These are phyloP conservation scores for Cryptus armator DNA, from an alignment of 2,888 invertebrate species.

Conservation along the genomic window DNA sequence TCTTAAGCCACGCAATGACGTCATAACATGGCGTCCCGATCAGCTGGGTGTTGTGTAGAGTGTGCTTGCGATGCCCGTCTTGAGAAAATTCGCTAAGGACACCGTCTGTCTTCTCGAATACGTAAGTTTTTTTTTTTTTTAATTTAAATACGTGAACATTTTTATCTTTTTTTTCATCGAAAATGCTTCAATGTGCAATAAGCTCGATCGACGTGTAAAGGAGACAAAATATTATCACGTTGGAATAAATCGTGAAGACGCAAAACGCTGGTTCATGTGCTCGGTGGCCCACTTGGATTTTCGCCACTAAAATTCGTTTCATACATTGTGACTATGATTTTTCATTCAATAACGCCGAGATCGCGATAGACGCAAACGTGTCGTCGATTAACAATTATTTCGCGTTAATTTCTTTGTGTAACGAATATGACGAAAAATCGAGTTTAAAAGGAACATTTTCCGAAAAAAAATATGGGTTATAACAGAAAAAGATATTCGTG, in stretches of 20 bases:
- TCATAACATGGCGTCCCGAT: slow-evolving; percentile 84
- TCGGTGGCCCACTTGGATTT: slow-evolving; percentile 72
- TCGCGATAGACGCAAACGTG: neutral
- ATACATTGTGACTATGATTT: slow-evolving; percentile 18
- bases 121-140: slow-evolving; percentile 78
- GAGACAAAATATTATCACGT: slow-evolving; percentile 13
- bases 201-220: neutral
- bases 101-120: slow-evolving; percentile 80
- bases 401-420: slow-evolving; percentile 1
- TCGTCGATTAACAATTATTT: neutral
- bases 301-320: slow-evolving; percentile 41
- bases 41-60: slow-evolving; percentile 85
- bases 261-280: slow-evolving; percentile 78
- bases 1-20: slow-evolving; percentile 79
- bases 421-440: neutral
- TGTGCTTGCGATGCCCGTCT: slow-evolving; percentile 83
- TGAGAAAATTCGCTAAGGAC: slow-evolving; percentile 80
- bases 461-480: slow-evolving; percentile 62
- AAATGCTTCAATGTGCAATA: neutral
- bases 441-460: slow-evolving; percentile 44
- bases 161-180: neutral
- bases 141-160: neutral
- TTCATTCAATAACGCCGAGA: neutral
- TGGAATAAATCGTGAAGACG: slow-evolving; percentile 71
- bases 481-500: slow-evolving; percentile 8